Base-by-base conservation (phyloP, 2,797 vertebrate genomes). In the Cirrhinus molitorella region DNA sequence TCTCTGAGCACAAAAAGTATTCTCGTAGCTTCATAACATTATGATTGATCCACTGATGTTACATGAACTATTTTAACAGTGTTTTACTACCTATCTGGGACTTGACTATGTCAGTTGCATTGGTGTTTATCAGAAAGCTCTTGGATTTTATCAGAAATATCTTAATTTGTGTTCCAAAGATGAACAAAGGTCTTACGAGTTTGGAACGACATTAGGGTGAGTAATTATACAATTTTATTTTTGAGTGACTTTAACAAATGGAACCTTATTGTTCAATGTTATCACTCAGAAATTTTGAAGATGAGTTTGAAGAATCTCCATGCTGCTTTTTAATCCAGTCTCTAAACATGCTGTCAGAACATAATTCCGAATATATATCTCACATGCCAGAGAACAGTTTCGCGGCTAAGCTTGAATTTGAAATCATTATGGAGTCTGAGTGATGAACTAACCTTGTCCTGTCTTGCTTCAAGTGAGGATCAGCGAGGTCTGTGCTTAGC, bases 381-480 rank as follows among this genome's bases (percentile, higher is more conserved):
- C 16, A 77, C 40, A 67, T 80, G n/a, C n/a, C 19, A 9, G 63
- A 68, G 13, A 51, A 80, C 25, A 45, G 65, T 28, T 68, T 28
- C 68, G 23, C 3, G 57, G 78, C 31, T 79, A 37, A 53, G 63
- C 47, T 43, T 65, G 59, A 43, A 79, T 49, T 31, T 51, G 10
- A 34, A 65, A 9, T 7, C 23, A 21, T 47, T 53, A 37, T 67
- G 45, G 19, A 37, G 66, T 47, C 34, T 59, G 53, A 80, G 53
- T 28, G 53, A 71, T 61, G 23, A 59, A 72, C 37, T 57, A 81
- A 59, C 40, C 67, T 70, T 31, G 40, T 51, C 40, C 37, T 57
- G 51, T 71, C 79, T 80, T 80, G 66, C 51, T 68, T 43, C 5
- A 53, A 80, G 65, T 5, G n/a, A 70, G n/a, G 34, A 80, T 80